Evolutionary conservation across 1,140 invertebrate species (phyloP).

Genomic region (Patella vulgata): DNA sequence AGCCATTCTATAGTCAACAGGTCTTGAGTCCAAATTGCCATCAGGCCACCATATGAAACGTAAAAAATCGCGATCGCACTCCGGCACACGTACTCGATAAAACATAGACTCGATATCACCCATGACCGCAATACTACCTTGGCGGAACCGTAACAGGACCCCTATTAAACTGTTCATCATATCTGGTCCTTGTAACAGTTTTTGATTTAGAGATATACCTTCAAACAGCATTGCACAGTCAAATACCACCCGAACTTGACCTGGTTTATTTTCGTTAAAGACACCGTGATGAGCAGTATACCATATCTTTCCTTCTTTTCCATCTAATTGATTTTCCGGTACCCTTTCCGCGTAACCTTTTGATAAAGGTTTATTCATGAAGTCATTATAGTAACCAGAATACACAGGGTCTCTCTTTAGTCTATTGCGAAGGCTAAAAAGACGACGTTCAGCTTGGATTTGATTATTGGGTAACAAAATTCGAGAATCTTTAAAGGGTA

Average conservation of each 20-base stretch:
- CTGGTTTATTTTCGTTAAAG: no score
- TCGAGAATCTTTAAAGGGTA: constrained; percentile 17
- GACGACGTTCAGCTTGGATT: no score
- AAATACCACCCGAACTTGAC: no score
- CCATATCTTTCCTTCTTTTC: constrained; percentile 1
- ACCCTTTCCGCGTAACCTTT: constrained; percentile 24
- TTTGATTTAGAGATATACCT: constrained; percentile 41
- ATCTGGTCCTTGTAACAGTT: constrained; percentile 44
- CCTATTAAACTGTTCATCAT: constrained; percentile 32
- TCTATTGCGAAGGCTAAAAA: constrained; percentile 4
- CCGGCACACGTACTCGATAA: constrained; percentile 33
- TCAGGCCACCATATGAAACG: constrained; percentile 34
- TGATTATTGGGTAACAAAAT: no score
- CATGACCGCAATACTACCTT: no score
- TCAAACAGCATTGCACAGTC: no score
- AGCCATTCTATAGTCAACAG: constrained; percentile 26
- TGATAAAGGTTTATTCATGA: constrained; percentile 7
- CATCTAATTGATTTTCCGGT: constrained; percentile 8
- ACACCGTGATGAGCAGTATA: no score
- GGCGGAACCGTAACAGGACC: no score
- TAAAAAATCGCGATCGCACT: no score
- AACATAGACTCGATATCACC: constrained; percentile 53
- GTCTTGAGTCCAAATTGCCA: constrained; percentile 4
- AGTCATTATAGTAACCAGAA: neutral
- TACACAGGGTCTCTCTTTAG: constrained; percentile 13